Percentiles rank a stretch among this genome's conserved stretches.
Conservation (phyloP, 2,888 invertebrate species). For the Eristalis intricaria region DNA sequence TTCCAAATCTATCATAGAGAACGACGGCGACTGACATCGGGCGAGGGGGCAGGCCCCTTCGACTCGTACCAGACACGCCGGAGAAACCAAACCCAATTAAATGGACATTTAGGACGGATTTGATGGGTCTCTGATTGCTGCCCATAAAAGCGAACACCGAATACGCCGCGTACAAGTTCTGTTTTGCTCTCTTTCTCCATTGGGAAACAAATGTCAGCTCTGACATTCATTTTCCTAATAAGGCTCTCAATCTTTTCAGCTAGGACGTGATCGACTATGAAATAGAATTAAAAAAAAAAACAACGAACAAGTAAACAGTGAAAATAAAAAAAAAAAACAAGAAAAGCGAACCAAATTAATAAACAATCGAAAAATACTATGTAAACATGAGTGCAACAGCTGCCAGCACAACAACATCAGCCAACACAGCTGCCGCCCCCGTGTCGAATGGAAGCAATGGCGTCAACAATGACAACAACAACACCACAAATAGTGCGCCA, state of each 20-base stretch:
- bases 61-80: not conserved
- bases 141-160: not conserved
- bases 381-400: conserved; percentile 69
- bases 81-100: conserved; percentile 47
- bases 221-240: conserved; percentile 45
- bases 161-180: not conserved
- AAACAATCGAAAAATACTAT: conserved; percentile 39
- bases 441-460: conserved; percentile 55
- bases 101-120: conserved; percentile 56
- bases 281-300: conserved; percentile 40
- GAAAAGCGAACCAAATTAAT: not conserved
- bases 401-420: conserved; percentile 41
- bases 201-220: conserved; percentile 41
- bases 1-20: not conserved
- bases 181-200: conserved; percentile 59
- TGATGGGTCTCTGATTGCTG: conserved; percentile 37
- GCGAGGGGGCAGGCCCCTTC: not conserved
- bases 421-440: conserved; percentile 46
- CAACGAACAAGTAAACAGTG: conserved; percentile 2
- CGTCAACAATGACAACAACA: conserved; percentile 62
- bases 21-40: not conserved
- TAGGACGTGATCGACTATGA: conserved; percentile 52
- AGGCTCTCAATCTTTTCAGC: conserved; percentile 46
- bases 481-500: not conserved
- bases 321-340: conserved; percentile 17